phyloP scores from a whole-genome alignment of 1,140 invertebrate genomes.

The Ips typographus region DNA sequence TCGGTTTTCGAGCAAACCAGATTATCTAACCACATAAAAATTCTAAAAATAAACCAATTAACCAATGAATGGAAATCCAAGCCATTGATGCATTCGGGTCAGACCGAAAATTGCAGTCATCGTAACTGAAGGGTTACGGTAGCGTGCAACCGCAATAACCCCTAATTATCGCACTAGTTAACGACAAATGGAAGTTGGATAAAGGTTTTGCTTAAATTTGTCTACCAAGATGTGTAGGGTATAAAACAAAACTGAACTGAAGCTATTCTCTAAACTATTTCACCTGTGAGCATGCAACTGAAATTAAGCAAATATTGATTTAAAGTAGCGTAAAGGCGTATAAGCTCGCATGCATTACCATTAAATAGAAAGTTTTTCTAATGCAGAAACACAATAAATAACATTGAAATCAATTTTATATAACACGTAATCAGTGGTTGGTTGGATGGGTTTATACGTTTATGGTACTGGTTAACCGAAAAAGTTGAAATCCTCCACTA shows the following conservation, averaged over 20 bases:
- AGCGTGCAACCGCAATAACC: constrained; percentile 41
- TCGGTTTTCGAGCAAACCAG: neutral
- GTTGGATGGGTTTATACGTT: neutral
- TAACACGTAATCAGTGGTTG: constrained; percentile 2
- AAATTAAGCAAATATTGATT: constrained; percentile 11
- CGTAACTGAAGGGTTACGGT: constrained; percentile 32
- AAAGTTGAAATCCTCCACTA: too few species aligned
- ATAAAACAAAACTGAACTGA: neutral
- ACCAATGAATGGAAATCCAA: constrained; percentile 21
- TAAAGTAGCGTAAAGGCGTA: constrained; percentile 5
- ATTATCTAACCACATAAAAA: constrained; percentile 4
- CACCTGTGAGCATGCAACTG: constrained; percentile 1
- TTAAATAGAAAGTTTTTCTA: constrained; percentile 13
- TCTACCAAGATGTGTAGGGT: too few species aligned
- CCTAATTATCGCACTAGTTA: constrained; percentile 39
- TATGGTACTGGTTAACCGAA: too few species aligned
- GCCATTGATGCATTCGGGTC: constrained; percentile 24
- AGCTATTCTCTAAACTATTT: neutral
- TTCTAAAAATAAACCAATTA: neutral
- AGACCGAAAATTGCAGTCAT: constrained; percentile 31
- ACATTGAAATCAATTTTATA: constrained; percentile 2
- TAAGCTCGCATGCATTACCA: constrained; percentile 9
- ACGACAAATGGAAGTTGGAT: constrained; percentile 31
- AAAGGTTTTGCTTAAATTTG: too few species aligned
- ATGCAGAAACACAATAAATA: constrained; percentile 11